Percentiles rank a stretch among this genome's conserved stretches.
Conservation (phyloP, 2,888 invertebrate species). For the Pogonocherus hispidulus region DNA sequence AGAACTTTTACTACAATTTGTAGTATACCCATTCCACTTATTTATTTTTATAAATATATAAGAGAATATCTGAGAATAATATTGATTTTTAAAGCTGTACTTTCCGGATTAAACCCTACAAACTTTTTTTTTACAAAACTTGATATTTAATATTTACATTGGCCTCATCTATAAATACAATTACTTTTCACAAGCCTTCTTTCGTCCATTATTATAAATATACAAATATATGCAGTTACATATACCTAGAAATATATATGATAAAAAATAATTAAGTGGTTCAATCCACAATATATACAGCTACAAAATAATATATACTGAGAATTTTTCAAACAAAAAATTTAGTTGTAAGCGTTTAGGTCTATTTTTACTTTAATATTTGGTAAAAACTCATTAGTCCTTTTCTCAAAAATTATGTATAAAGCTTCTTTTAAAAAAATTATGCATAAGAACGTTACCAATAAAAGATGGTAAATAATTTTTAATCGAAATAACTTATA, state of each 20-base stretch:
- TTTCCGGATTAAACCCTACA: constrained; percentile 23
- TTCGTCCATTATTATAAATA: constrained; percentile 35
- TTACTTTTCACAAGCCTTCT: constrained; percentile 63
- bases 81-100: constrained; percentile 42
- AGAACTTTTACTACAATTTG: too few relatives aligned
- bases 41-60: too few relatives aligned
- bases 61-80: too few relatives aligned
- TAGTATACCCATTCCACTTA: too few relatives aligned
- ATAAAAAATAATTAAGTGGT: constrained; percentile 30
- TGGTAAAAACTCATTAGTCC: not conserved
- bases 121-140: constrained; percentile 44
- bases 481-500: too few relatives aligned
- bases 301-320: constrained; percentile 5
- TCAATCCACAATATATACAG: constrained; percentile 27
- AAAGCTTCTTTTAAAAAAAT: not conserved
- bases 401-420: not conserved
- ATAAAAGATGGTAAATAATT: not conserved
- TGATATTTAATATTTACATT: constrained; percentile 58
- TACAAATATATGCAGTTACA: constrained; percentile 32
- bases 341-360: not conserved
- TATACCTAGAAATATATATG: not conserved
- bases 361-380: not conserved
- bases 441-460: not conserved
- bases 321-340: not conserved
- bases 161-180: constrained; percentile 57